A percentile compares a stretch with the other conserved stretches of the same genome.
phyloP scores from a whole-genome alignment of 1,140 invertebrate species.

The Macrostomum lignano region DNA sequence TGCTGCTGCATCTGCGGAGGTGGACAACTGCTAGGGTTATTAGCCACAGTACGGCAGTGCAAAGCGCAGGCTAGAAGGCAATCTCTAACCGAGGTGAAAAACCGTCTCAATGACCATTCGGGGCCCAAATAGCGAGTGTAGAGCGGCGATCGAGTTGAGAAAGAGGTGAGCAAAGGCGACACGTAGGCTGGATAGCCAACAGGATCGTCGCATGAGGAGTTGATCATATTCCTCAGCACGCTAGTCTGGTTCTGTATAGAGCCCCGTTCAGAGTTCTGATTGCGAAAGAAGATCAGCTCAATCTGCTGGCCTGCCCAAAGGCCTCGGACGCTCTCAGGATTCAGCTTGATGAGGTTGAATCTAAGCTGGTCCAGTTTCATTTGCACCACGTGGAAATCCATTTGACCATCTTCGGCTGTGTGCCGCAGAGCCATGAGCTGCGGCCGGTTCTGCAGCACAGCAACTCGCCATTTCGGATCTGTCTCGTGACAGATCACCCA shows the following conservation, averaged over 20 bases:
- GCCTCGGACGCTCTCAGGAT: slow-evolving; percentile 83
- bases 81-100: too few relatives aligned
- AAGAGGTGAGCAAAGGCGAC: slow-evolving; percentile 76
- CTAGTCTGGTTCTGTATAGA: slow-evolving; percentile 96
- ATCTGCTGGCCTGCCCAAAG: slow-evolving; percentile 97
- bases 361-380: background rate
- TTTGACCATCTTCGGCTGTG: slow-evolving; percentile 5
- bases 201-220: slow-evolving; percentile 95
- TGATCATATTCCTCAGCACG: slow-evolving; percentile 84
- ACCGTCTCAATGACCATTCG: too few relatives aligned
- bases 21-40: too few relatives aligned
- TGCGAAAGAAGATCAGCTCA: slow-evolving; percentile 67
- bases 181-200: slow-evolving; percentile 97
- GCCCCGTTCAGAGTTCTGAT: slow-evolving; percentile 79
- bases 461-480: slow-evolving; percentile 80
- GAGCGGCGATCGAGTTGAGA: too few relatives aligned
- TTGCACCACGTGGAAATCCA: background rate
- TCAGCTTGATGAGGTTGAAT: slow-evolving; percentile 30
- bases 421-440: slow-evolving; percentile 62
- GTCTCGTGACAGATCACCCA: slow-evolving; percentile 91
- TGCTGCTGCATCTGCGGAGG: too few relatives aligned
- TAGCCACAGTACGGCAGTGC: too few relatives aligned
- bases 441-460: slow-evolving; percentile 68
- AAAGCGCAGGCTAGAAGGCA: too few relatives aligned
- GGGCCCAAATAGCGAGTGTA: too few relatives aligned